A percentile compares a stretch with the other conserved stretches of the same genome.
These are phyloP conservation scores for Acanthosepion lycidas DNA, from an alignment of 2,888 invertebrate genomes.

Conservation along the genomic window DNA sequence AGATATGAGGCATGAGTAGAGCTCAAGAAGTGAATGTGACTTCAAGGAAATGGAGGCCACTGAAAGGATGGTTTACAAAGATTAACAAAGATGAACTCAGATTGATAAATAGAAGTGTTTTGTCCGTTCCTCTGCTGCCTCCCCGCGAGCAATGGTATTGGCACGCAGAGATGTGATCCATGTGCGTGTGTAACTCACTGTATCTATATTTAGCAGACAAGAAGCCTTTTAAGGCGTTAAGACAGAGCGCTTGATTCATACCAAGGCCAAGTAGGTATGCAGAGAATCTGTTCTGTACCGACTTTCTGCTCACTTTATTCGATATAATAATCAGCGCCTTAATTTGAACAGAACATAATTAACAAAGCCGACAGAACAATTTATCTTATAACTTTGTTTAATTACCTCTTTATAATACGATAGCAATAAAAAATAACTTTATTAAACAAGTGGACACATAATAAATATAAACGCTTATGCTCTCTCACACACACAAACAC, in stretches of 20 bases:
- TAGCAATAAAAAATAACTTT: background rate
- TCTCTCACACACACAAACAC: background rate
- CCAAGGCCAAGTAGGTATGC: constrained; percentile 39
- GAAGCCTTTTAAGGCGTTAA: constrained; percentile 1
- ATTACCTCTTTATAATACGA: too few relatives aligned
- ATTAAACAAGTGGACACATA: background rate
- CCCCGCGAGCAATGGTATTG: background rate
- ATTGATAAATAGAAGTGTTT: background rate
- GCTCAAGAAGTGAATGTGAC: background rate
- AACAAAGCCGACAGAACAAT: background rate
- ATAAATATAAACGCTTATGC: background rate
- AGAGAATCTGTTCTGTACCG: background rate
- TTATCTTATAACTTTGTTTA: background rate
- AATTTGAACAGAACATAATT: background rate
- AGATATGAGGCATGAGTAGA: background rate
- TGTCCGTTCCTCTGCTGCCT: background rate
- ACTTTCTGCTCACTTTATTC: background rate
- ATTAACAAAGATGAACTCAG: constrained; percentile 18
- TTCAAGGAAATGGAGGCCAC: background rate
- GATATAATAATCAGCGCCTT: background rate
- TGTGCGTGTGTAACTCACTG: background rate
- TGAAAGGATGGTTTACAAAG: background rate
- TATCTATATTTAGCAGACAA: background rate
- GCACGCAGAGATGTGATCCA: background rate
- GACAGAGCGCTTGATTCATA: background rate